phyloP scores from a whole-genome alignment of 2,797 vertebrate species.

The Eulemur mongoz region DNA sequence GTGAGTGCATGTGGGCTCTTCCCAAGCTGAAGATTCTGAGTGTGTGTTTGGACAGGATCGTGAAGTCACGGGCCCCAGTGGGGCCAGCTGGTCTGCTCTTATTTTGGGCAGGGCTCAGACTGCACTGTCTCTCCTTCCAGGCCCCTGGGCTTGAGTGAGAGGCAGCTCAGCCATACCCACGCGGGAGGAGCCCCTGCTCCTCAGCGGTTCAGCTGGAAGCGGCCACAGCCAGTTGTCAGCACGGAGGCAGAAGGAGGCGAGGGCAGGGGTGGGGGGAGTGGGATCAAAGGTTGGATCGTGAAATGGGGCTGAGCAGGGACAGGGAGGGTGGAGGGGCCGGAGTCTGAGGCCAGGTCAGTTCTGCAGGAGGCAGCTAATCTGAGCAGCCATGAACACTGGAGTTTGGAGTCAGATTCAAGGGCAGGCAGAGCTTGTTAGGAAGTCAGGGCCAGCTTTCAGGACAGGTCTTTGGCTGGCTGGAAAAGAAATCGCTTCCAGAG shows the following conservation, averaged over 20 bases:
- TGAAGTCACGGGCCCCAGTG: not conserved
- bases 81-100: not conserved
- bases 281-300: not conserved
- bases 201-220: not conserved
- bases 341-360: not conserved
- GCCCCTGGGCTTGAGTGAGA: not conserved
- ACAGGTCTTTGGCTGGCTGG: slow-evolving; percentile 11
- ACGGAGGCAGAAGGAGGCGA: not conserved
- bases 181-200: not conserved
- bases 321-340: not conserved
- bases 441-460: not conserved
- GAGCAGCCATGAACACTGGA: slow-evolving; percentile 7
- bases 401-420: slow-evolving; percentile 49
- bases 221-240: not conserved
- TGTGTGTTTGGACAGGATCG: not conserved
- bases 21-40: not conserved
- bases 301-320: not conserved
- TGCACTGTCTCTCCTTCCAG: not conserved
- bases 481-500: not conserved
- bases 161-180: not conserved
- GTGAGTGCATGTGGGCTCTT: not conserved
- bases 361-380: not conserved
- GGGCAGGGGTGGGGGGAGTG: rapidly evolving
- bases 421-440: slow-evolving; percentile 31
- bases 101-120: not conserved